Conservation (phyloP, 2,797 vertebrate genomes). For the Phrynocephalus forsythii region DNA sequence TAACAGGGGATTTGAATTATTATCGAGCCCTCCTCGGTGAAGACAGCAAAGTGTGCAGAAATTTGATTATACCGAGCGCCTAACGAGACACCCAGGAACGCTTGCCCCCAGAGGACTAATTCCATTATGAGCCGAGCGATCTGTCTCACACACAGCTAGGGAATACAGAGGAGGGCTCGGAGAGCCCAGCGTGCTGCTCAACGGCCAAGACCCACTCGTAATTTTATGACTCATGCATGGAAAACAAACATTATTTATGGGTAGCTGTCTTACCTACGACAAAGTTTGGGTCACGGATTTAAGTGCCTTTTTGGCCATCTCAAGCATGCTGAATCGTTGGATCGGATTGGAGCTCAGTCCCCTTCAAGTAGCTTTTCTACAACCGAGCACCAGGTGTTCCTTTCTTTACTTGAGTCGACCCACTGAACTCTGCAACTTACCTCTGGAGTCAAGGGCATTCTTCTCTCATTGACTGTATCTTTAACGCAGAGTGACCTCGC, state of each 20-base stretch:
- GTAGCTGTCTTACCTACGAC: conserved; percentile 48
- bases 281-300: not conserved
- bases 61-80: conserved; percentile 69
- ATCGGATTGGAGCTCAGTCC: too few relatives aligned
- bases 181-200: conserved; percentile 29
- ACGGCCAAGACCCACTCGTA: conserved; percentile 48
- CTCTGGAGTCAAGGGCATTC: too few relatives aligned
- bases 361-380: too few relatives aligned
- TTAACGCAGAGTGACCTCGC: too few relatives aligned
- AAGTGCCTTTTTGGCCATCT: not conserved
- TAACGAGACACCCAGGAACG: conserved; percentile 65
- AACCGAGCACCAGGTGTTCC: too few relatives aligned
- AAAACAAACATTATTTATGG: conserved; percentile 54
- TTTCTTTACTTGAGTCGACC: too few relatives aligned
- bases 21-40: conserved; percentile 64
- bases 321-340: too few relatives aligned
- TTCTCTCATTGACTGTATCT: too few relatives aligned
- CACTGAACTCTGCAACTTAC: too few relatives aligned
- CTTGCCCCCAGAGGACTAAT: conserved; percentile 67
- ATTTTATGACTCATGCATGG: conserved; percentile 29
- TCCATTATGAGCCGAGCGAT: conserved; percentile 69
- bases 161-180: conserved; percentile 64
- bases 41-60: conserved; percentile 58
- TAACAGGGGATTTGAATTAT: conserved; percentile 63
- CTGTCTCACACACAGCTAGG: conserved; percentile 57